phyloP scores from a whole-genome alignment of 2,888 invertebrate genomes.

The Hypolimnas misippus region DNA sequence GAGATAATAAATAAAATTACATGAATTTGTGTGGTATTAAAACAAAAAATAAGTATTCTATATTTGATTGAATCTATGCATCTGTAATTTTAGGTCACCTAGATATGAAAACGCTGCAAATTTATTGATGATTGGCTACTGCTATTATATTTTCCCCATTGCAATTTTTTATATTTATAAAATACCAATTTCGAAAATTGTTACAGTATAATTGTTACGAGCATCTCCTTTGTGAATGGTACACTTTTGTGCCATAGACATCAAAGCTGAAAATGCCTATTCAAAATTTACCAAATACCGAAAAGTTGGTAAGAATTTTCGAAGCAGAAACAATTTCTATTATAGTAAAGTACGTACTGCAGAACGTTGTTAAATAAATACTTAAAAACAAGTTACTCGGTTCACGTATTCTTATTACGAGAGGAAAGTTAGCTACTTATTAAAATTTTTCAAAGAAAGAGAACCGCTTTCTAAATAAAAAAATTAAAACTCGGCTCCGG shows the following conservation, averaged over 20 bases:
- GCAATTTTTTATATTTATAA: too few species aligned
- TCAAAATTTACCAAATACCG: slow-evolving; percentile 5
- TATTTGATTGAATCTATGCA: too few species aligned
- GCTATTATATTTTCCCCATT: too few species aligned
- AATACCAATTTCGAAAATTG: too few species aligned
- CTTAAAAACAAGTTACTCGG: slow-evolving; percentile 22
- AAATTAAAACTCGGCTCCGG: slow-evolving; percentile 48
- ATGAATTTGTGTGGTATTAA: too few species aligned
- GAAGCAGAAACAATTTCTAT: slow-evolving; percentile 19
- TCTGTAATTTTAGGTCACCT: too few species aligned
- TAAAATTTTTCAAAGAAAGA: slow-evolving; percentile 39
- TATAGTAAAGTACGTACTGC: slow-evolving; percentile 11
- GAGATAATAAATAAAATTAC: background rate
- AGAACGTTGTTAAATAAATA: slow-evolving; percentile 25
- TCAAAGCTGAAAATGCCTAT: slow-evolving; percentile 4
- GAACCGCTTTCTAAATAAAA: slow-evolving; percentile 45
- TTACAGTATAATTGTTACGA: background rate
- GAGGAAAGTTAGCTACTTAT: slow-evolving; percentile 39
- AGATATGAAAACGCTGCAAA: too few species aligned
- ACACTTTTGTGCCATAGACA: background rate
- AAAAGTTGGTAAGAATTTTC: slow-evolving; percentile 11
- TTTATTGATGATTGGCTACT: too few species aligned
- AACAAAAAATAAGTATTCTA: too few species aligned
- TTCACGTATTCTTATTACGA: slow-evolving; percentile 28
- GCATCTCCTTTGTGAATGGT: background rate